Evolutionary conservation across 2,797 vertebrate genomes (phyloP), one percentile per base, ranked within the genome.

Genomic region (Paratrypauchen microcephalus): DNA sequence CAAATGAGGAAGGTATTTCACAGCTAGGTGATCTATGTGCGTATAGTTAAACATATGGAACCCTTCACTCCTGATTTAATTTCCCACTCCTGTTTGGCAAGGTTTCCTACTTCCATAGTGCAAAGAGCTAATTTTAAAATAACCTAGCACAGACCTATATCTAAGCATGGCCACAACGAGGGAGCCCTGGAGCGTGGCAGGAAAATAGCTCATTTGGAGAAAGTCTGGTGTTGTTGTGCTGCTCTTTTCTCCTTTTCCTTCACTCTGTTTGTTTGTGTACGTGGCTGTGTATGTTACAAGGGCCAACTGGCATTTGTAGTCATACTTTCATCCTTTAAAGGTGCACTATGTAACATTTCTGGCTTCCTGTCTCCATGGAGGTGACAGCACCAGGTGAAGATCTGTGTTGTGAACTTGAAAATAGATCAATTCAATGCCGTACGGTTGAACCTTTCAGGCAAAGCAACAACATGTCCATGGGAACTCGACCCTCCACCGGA

Each of bases 261-360:
- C 12, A 18, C 61, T 64, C 59, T 50, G 23, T 7, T n/a, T 30
- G 41, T 60, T 54, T 28, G 13, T 19, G 55, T 65, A 36, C 23
- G 1, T 23, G 52, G 62, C 47, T 59, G 16, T 62, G 56, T n/a
- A 52, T 62, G 65, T 5, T 39, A 18, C 55, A 57, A 57, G 68
- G 65, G 55, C 71, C 73, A 81, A 66, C 76, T 79, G 66, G 36
- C 36, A 47, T 72, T 78, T 77, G 66, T 60, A 9, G 32, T 72
- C 56, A 82, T 83, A 85, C 86, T 80, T 30, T 81, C 81, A 76
- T 77, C 63, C 79, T 87, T 83, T 83, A 83, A 88, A 82, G 81
- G 79, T 74, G 68, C 56, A 12, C n/a, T 54, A 5, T 54, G 52
- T 4, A 23, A 23, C 41, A 45, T 45, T 45, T 45, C 13, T 45